Percentiles rank a stretch among this genome's conserved stretches.
Conservation (phyloP, 2,113 vertebrate species). For the Campylomormyrus tamandua region DNA sequence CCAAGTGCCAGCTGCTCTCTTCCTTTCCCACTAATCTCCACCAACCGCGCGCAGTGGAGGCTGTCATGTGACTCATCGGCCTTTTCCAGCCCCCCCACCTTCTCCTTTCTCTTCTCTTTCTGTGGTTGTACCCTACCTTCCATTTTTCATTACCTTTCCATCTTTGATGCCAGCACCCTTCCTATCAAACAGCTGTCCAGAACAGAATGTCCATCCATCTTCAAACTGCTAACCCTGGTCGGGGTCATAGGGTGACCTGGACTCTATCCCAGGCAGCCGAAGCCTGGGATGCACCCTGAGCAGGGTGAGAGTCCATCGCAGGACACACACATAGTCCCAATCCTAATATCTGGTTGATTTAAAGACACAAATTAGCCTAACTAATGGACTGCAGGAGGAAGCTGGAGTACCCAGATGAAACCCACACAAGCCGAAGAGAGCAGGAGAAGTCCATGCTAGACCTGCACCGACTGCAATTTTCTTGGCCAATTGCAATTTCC, state of each 20-base stretch:
- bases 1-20: slow-evolving; percentile 63
- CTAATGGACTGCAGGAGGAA: background rate
- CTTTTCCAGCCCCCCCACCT: slow-evolving; percentile 8
- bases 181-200: background rate
- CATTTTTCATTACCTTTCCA: background rate
- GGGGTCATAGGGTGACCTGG: background rate
- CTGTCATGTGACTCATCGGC: slow-evolving; percentile 12
- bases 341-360: background rate
- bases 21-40: slow-evolving; percentile 61
- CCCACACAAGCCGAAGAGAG: background rate
- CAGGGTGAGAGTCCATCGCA: background rate
- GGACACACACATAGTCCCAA: background rate
- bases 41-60: slow-evolving; percentile 49
- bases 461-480: background rate
- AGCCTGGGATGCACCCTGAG: background rate
- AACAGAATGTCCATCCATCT: background rate
- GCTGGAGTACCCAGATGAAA: background rate
- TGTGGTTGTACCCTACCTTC: slow-evolving; percentile 23
- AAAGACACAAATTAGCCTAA: no score
- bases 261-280: background rate
- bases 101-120: slow-evolving; percentile 28
- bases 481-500: no score
- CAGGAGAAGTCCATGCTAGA: background rate
- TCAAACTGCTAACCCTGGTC: background rate
- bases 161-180: background rate